These are phyloP conservation scores for Magallana nippona DNA, from an alignment of 2,888 invertebrate genomes.

Conservation along the genomic window DNA sequence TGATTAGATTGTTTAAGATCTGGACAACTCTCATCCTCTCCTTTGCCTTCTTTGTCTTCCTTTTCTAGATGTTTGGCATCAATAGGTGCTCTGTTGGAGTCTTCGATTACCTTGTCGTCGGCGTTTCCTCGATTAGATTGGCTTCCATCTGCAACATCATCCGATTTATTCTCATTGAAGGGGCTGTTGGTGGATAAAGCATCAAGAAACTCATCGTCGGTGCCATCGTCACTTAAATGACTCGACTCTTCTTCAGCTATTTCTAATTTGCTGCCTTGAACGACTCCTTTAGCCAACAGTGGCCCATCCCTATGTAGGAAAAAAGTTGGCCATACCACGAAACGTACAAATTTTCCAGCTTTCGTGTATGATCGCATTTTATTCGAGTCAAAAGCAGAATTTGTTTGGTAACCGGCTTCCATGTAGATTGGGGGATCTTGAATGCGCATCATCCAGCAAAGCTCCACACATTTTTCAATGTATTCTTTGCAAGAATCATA, in stretches of 20 bases:
- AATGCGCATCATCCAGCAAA: constrained; percentile 38
- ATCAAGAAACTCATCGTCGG: no score
- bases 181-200: no score
- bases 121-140: no score
- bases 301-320: constrained; percentile 34
- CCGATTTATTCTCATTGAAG: no score
- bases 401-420: not conserved
- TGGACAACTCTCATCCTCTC: no score
- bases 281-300: constrained; percentile 34
- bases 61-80: no score
- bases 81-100: no score
- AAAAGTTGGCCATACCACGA: constrained; percentile 37
- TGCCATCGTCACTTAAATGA: not conserved
- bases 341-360: constrained; percentile 22
- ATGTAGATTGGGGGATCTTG: constrained; percentile 41
- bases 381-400: not conserved
- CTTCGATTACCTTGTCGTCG: no score
- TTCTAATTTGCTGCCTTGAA: constrained; percentile 22
- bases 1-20: no score
- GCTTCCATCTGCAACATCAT: no score
- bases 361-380: constrained; percentile 39
- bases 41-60: no score
- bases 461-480: constrained; percentile 3
- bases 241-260: not conserved
- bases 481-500: constrained; percentile 28